Base-by-base conservation (phyloP, 2,113 vertebrate genomes). In the Gobio gobio region DNA sequence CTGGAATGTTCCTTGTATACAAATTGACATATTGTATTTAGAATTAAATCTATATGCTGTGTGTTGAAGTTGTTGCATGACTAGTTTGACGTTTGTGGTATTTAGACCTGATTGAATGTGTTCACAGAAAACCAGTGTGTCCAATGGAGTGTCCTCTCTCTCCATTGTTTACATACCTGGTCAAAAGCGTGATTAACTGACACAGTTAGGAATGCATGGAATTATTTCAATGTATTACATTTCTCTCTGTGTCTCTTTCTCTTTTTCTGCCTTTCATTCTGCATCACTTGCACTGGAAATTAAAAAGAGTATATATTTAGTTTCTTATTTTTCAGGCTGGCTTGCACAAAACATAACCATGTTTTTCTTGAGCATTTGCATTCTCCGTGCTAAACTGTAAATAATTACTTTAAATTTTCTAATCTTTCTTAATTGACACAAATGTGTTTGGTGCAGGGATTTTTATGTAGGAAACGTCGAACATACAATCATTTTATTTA, bases 401-500 rank as follows among this genome's bases (percentile, higher is more conserved):
- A 91, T 93, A 92, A 93, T 94, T 95, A 90, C 92, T 93, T 90
- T 87, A 84, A 93, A 94, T 87, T 92, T 94, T 94, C 92, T 94
- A 94, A 95, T 95, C 94, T 94, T 91, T 90, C 91, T 89, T 95
- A 95, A 95, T 95, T 93, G 93, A 93, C 84, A 82, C 89, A 95
- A 93, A 93, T 96, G 96, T 91, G 91, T 96, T 94, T 96, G 94
- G 94, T 94, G 88, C 93, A 78, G 85, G 90, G 92, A 94, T 94
- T 94, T 95, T 87, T 84, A 86, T 75, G 87, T 93, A 87, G 94
- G 95, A 93, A 97, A 92, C 93, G 95, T 96, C 93, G 95, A 96
- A 95, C 95, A 92, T 95, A 92, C 93, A 96, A 95, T 97, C 89
- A 94, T 96, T 94, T 97, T 98, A 97, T 97, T 97, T 97, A 98